Evolutionary conservation across 2,797 vertebrate genomes (phyloP), one percentile per base, ranked within the genome.

Genomic region (Heliangelus exortis): DNA sequence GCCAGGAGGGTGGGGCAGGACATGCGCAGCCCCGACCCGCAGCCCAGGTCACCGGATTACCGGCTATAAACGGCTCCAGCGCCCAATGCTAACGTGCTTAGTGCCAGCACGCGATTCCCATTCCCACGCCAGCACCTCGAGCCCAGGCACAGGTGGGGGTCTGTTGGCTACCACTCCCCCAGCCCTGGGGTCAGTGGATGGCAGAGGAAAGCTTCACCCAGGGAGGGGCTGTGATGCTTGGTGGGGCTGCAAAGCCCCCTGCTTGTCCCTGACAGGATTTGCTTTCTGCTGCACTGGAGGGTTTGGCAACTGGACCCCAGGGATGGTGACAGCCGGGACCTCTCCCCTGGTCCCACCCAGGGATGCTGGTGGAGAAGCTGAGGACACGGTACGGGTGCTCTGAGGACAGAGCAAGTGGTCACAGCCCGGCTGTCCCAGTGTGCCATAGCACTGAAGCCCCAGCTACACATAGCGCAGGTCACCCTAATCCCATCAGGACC

Each of bases 401-500:
- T 82, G 82, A 96, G 91, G 91, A 94, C 85, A 77, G 59, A 1
- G n/a, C 0, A 76, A 47, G 74, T 29, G 16, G 69, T 5, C 75
- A 29, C 6, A 84, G 81, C 85, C 5, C 7, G 0, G 53, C 66
- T 71, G 92, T 50, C 82, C 82, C 4, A 12, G 84, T 8, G 17
- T 74, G 82, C 74, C 2, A 69, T 4, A 26, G 50, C 23, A 1
- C 17, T 2, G 54, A 20, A 61, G 79, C 88, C 23, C 59, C 78
- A 11, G 92, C 91, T 84, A 51, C 91, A 91, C 69, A 72, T 84
- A 71, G 87, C 14, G 1, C 93, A 90, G 91, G 96, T 93, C 73
- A 3, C 41, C 61, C 57, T 94, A 92, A 97, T 96, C 96, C 95
- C 95, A 92, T 94, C 94, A 93, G 86, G 89, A 69, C 68, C 2